Evolutionary conservation across 2,797 vertebrate genomes (phyloP).

Genomic region (Semotilus atromaculatus): DNA sequence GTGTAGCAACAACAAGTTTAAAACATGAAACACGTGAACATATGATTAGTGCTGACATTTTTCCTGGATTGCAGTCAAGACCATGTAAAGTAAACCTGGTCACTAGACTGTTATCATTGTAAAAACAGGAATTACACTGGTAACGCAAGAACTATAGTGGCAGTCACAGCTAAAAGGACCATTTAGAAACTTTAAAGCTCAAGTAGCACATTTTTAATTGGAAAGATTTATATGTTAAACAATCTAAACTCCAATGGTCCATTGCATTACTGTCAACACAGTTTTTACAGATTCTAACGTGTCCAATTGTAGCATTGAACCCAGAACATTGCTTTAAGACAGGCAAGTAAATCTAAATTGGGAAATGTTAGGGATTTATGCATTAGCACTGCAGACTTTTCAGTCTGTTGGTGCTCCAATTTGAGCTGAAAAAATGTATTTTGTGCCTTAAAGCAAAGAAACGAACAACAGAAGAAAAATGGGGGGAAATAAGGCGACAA

Average conservation of each 20-base stretch:
- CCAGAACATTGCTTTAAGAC: not conserved
- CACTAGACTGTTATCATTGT: not conserved
- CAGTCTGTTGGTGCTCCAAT: not conserved
- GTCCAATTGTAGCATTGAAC: not conserved
- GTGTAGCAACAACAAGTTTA: not conserved
- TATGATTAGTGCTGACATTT: not conserved
- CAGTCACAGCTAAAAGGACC: not conserved
- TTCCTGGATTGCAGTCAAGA: not conserved
- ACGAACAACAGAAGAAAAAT: not conserved
- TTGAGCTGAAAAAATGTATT: not conserved
- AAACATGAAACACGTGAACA: not conserved
- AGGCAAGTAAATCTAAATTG: not conserved
- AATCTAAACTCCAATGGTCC: not conserved
- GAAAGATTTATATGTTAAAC: not conserved
- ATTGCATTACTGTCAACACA: not conserved
- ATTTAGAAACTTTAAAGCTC: not conserved
- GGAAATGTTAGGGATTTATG: constrained; percentile 3
- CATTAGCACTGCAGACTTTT: not conserved
- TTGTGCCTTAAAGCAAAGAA: not conserved
- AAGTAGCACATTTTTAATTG: no score
- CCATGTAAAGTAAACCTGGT: not conserved
- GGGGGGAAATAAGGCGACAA: not conserved
- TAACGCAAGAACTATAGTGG: not conserved
- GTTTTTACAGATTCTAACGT: not conserved
- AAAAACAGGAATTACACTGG: not conserved